Percentiles rank a stretch among this genome's conserved stretches.
phyloP scores from a whole-genome alignment of 2,113 vertebrate genomes.

The Leptodactylus fuscus region DNA sequence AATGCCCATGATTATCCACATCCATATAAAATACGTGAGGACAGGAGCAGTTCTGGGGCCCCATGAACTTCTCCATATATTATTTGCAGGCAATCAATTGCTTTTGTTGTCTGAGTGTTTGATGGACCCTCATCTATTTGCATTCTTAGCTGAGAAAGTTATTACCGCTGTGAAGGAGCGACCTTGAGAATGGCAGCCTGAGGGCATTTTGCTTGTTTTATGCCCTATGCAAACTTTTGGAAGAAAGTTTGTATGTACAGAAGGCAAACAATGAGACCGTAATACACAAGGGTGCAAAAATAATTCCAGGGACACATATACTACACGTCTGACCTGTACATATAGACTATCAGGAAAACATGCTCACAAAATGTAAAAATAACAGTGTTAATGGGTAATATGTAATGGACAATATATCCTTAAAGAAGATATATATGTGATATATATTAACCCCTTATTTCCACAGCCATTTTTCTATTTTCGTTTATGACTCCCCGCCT shows the following conservation, averaged over 20 bases:
- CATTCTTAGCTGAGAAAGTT: slow-evolving; percentile 29
- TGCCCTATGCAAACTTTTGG: slow-evolving; percentile 4
- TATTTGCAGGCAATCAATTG: slow-evolving; percentile 11
- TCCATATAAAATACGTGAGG: slow-evolving; percentile 5
- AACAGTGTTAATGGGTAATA: too few species aligned
- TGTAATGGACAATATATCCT: too few species aligned
- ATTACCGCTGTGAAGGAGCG: slow-evolving; percentile 26
- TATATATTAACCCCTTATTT: too few species aligned
- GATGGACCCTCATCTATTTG: slow-evolving; percentile 40
- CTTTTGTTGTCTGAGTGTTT: slow-evolving; percentile 27
- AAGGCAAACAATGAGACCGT: background rate
- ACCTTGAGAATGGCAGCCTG: slow-evolving; percentile 22
- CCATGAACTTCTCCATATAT: background rate
- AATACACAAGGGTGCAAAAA: background rate
- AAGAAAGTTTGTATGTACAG: background rate
- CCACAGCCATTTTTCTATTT: too few species aligned
- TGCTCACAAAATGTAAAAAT: too few species aligned
- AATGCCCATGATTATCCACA: background rate
- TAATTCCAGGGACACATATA: too few species aligned
- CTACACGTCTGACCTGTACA: background rate
- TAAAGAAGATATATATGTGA: too few species aligned
- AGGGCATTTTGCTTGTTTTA: slow-evolving; percentile 34
- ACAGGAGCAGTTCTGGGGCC: background rate
- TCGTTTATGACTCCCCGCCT: too few species aligned
- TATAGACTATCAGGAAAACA: background rate